Evolutionary conservation across 2,113 vertebrate species (phyloP), one percentile per base, ranked within the genome.

Genomic region (Taurulus bubalis): DNA sequence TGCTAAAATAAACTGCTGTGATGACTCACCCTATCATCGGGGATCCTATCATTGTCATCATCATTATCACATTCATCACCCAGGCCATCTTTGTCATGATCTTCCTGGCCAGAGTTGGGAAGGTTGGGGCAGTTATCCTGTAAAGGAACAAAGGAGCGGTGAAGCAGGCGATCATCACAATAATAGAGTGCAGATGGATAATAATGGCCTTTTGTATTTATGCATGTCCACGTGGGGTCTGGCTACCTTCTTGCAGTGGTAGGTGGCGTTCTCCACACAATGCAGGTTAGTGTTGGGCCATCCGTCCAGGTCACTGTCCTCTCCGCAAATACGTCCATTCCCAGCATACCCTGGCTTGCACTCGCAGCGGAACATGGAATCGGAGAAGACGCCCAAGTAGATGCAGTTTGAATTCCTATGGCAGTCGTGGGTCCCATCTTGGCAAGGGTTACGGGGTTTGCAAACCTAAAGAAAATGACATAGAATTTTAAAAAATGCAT

Each of bases 51-150:
- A 42, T 99, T 97, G 71, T 99, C 98, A 73, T 99, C 98, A 67
- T 99, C 98, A 0, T 60, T 86, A 85, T 99, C 98, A 88, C 98
- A 99, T 90, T 98, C 98, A 89, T 99, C 98, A 18, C 98, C 98
- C 42, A 95, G 93, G 66, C 98, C 98, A 77, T 99, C 98, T 89
- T 97, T 98, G 94, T 99, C 98, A 6, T 99, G 96, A 91, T 99
- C 98, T 94, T 99, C 98, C 88, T 99, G 98, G 6, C 98, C 98
- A 28, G 98, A 99, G 93, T 99, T 99, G 80, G 98, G 98, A 77
- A 99, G 96, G 85, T 92, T 96, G 74, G 97, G 98, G 85, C 98
- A 99, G 76, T 99, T 99, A 90, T 99, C 98, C 98, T 99, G 77
- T 70, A 92, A 87, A 85, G 72, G 24, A 88, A 90, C 78, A 40